Conservation (phyloP, 2,797 vertebrate genomes). For the Novumbra hubbsi region DNA sequence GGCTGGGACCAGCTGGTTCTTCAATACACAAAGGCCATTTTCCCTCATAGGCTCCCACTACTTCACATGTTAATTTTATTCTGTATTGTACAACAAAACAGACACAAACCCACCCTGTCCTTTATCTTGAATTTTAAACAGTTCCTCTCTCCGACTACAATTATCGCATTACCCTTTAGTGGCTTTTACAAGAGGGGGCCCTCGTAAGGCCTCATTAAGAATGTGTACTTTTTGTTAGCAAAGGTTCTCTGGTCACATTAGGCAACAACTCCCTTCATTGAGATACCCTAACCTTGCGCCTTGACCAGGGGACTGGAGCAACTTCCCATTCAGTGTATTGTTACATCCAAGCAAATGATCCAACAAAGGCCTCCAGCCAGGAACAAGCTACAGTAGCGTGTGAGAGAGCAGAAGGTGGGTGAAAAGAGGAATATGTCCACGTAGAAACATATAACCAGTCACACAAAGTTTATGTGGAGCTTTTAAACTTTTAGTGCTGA, state of each 20-base stretch:
- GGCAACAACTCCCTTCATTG: constrained; percentile 13
- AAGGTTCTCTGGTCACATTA: constrained; percentile 30
- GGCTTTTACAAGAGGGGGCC: constrained; percentile 23
- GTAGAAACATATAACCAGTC: too few relatives aligned
- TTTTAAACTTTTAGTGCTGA: too few relatives aligned
- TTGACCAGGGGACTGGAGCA: neutral
- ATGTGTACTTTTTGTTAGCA: constrained; percentile 31
- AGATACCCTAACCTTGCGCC: constrained; percentile 6
- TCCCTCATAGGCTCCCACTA: constrained; percentile 20
- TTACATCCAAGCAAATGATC: constrained; percentile 4
- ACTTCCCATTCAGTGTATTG: neutral
- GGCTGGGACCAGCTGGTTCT: constrained; percentile 17
- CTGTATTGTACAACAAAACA: constrained; percentile 24
- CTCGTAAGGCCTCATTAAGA: constrained; percentile 28
- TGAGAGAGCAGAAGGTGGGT: neutral
- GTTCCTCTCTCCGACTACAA: constrained; percentile 27
- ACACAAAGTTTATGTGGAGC: too few relatives aligned
- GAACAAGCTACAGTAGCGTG: neutral
- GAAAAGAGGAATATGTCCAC: too few relatives aligned
- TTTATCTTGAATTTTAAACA: constrained; percentile 33
- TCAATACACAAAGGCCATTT: constrained; percentile 21
- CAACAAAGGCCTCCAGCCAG: constrained; percentile 9
- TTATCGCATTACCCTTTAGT: constrained; percentile 38
- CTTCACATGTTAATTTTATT: constrained; percentile 35
- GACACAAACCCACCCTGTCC: constrained; percentile 9